Evolutionary conservation across 2,888 invertebrate species (phyloP).

Genomic region (Caenorhabditis auriculariae): DNA sequence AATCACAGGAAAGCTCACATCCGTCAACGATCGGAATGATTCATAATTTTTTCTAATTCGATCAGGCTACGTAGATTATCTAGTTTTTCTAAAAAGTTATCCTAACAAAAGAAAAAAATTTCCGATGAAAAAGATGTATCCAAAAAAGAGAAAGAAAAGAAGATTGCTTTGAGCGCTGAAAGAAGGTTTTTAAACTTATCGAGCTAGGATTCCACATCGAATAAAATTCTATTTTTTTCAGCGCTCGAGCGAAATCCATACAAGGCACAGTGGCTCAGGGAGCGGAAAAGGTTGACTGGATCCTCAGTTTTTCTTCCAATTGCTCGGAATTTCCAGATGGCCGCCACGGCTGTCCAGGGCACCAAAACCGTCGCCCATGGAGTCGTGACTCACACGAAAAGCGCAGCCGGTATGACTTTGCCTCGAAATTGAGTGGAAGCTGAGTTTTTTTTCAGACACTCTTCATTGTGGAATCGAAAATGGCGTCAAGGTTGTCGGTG

Average conservation of each 20-base stretch:
- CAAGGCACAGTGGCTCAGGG: conserved; percentile 59
- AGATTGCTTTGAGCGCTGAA: not conserved
- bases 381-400: conserved; percentile 62
- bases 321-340: too few relatives aligned
- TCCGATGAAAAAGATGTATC: too few relatives aligned
- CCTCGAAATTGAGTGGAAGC: not conserved
- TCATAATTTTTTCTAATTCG: too few relatives aligned
- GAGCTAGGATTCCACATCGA: not conserved
- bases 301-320: too few relatives aligned
- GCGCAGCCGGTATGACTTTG: conserved; percentile 51
- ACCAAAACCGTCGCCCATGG: conserved; percentile 61
- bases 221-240: conserved; percentile 21
- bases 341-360: conserved; percentile 48
- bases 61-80: too few relatives aligned
- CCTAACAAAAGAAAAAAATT: too few relatives aligned
- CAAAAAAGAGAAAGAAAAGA: too few relatives aligned
- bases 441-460: conserved; percentile 29
- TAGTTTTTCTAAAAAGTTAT: too few relatives aligned
- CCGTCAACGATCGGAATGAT: too few relatives aligned
- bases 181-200: not conserved
- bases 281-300: conserved; percentile 57
- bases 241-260: conserved; percentile 56
- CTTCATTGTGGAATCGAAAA: conserved; percentile 61
- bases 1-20: too few relatives aligned
- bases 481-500: conserved; percentile 52